Evolutionary conservation across 2,113 vertebrate species (phyloP), one percentile per base, ranked within the genome.

Genomic region (Halcyon senegalensis): DNA sequence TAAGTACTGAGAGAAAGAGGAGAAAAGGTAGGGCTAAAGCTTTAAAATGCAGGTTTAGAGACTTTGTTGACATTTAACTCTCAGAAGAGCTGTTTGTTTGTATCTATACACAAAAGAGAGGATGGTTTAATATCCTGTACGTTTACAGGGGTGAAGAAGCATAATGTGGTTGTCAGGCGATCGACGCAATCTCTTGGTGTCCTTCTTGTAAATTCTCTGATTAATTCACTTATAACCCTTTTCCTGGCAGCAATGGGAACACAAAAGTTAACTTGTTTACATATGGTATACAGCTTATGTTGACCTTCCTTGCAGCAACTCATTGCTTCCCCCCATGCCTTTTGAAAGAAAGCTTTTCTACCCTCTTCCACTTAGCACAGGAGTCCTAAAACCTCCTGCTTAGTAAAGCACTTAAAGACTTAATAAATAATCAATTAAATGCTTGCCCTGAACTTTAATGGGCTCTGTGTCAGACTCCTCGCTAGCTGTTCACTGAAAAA

Each of bases 201-300:
- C 62, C 46, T 91, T 44, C 69, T 93, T 90, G 91, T 79, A 93
- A 77, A 83, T 87, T 87, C 80, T 75, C 7, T 93, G 73, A 89
- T 93, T 90, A 94, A 90, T 76, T 81, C 81, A 60, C 64, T 82
- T 90, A 13, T 9, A 66, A 74, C 77, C 77, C 74, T 94, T 67
- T 84, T 78, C 90, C 81, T 10, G 21, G 93, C 79, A 95, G 93
- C 76, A 95, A 60, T 59, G 48, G 72, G 79, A 94, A 95, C 87
- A 51, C 31, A 72, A 67, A 78, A 94, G 63, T 88, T 90, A 76
- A 78, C 68, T 89, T 94, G 48, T 89, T 87, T 94, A 79, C 68
- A 92, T 80, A 66, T 86, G 41, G 48, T 87, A 25, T 10, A 50
- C 20, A 69, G 74, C 66, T 79, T 77, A 35, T 28, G 12, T n/a